These are phyloP conservation scores for Sorex araneus DNA, from an alignment of 2,113 vertebrate species.

Conservation along the genomic window DNA sequence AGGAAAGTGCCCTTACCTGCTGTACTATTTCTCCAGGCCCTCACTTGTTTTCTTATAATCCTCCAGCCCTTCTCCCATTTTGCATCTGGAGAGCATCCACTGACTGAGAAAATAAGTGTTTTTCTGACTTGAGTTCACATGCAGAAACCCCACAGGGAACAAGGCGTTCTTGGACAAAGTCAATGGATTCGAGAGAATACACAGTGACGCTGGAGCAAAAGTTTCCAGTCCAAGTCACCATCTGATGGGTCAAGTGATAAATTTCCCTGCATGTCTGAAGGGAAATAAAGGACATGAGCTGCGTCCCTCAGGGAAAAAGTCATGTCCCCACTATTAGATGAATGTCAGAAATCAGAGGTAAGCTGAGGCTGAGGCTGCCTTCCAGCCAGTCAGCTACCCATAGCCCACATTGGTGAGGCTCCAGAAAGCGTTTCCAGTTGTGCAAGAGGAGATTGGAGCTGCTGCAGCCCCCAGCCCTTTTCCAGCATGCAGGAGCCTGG, in stretches of 20 bases:
- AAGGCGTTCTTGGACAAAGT: background rate
- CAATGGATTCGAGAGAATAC: constrained; percentile 26
- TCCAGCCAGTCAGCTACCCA: too few species aligned
- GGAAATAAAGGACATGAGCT: background rate
- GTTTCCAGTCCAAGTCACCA: background rate
- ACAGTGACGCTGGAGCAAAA: background rate
- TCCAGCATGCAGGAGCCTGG: background rate
- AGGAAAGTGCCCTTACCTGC: too few species aligned
- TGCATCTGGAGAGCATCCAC: background rate
- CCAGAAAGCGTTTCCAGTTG: too few species aligned
- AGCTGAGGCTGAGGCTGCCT: background rate
- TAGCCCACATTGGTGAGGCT: too few species aligned
- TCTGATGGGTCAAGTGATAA: background rate
- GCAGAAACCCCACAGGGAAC: background rate
- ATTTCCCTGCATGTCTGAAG: background rate
- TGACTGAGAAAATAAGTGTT: background rate
- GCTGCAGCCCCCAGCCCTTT: accelerated
- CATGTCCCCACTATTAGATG: background rate
- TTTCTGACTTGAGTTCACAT: constrained; percentile 46
- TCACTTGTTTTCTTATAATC: background rate
- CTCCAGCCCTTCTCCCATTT: background rate
- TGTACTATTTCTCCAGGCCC: background rate
- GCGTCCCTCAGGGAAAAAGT: background rate
- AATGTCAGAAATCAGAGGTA: background rate
- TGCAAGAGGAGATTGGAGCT: background rate